Evolutionary conservation across 2,888 invertebrate genomes (phyloP), one percentile per base, ranked within the genome.

Genomic region (Andricus quercusramuli): DNA sequence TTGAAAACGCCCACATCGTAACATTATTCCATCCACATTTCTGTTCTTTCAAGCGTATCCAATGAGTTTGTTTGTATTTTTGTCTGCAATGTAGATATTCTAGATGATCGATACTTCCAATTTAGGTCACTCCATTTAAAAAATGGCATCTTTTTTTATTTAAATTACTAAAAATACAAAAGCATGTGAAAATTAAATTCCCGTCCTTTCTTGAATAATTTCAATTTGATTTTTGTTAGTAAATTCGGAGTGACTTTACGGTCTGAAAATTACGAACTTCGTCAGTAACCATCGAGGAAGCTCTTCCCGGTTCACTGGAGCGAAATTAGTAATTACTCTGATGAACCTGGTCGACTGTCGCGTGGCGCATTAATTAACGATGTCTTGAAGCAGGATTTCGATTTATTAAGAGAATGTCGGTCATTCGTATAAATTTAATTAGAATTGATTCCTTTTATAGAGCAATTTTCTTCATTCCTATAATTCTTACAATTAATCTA

Each of bases 1-100:
- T 82, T 62, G 79, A 29, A 62, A 47, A 78, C 65, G 66, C 79
- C 74, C 78, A 79, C 80, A 41, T 78, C 32, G 59, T 74, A 59
- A 82, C 79, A 79, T 80, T 77, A 59, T 68, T 62, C 44, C 29
- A 56, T 47, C 66, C 78, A 78, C 66, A 79, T 79, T 78, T 56
- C 32, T 62, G 62, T 17, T 77, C 70, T 20, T 15, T 32, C 25
- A 44, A 64, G 70, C 79, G 76, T 66, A 66, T 77, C 66, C 56
- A 65, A 67, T 56, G 59, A 66, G 66, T 76, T 76, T 79, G 51
- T 37, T 8, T 37, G 37, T 37, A 9, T 76, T 20, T 70, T 70
- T 70, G 29, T 32, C 62, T 37, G 37, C 37, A 37, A 37, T 37
- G 9, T 37, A 37, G 37, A 9, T 8, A 37, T 37, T 37, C 37